A percentile compares a stretch with the other conserved stretches of the same genome.
phyloP scores from a whole-genome alignment of 2,888 invertebrate species.

The Sarcophaga rosellei region DNA sequence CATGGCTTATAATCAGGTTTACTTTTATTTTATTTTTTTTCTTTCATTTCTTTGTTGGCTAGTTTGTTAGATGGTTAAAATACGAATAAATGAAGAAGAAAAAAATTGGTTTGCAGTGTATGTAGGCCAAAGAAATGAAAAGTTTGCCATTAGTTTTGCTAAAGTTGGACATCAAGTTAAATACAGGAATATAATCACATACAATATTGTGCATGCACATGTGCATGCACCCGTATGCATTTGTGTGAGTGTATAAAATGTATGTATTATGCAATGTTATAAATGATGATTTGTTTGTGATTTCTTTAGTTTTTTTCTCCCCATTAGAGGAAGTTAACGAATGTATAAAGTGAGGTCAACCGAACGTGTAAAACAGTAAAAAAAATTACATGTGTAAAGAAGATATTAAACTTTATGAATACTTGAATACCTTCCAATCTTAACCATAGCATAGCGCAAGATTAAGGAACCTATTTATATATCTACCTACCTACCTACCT shows the following conservation, averaged over 20 bases:
- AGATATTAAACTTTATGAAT: not conserved
- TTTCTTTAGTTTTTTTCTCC: not conserved
- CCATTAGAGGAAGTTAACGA: constrained; percentile 20
- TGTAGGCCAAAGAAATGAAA: constrained; percentile 66
- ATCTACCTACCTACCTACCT: too few relatives aligned
- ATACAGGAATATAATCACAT: constrained; percentile 44
- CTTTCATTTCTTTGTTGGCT: constrained; percentile 41
- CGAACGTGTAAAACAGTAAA: constrained; percentile 11
- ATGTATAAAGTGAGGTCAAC: constrained; percentile 31
- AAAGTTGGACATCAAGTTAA: constrained; percentile 53
- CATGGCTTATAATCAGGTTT: constrained; percentile 48
- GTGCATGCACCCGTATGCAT: not conserved
- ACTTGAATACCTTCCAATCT: not conserved
- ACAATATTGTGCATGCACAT: not conserved
- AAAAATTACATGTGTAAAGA: not conserved
- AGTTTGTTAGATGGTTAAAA: constrained; percentile 53
- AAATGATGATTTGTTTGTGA: constrained; percentile 36
- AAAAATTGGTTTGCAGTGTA: not conserved
- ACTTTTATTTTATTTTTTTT: too few relatives aligned
- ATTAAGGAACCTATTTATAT: too few relatives aligned
- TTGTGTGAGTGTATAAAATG: not conserved
- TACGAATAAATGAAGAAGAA: not conserved
- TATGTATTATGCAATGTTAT: constrained; percentile 45
- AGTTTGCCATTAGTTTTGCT: constrained; percentile 50
- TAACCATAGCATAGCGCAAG: too few relatives aligned